Conservation (phyloP, 2,888 invertebrate genomes). For the Drosophila mettleri region DNA sequence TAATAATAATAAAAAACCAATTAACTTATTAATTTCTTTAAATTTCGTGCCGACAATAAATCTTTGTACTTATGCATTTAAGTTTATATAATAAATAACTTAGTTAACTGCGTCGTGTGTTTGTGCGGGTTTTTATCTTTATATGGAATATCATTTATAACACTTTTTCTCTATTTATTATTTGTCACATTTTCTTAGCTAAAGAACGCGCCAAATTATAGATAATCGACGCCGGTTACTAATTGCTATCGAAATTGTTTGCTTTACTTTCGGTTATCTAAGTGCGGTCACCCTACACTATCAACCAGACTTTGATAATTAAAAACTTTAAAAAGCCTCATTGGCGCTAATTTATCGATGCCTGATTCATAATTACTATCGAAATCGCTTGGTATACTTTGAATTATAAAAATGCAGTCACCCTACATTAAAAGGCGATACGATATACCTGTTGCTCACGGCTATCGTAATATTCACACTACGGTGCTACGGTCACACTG, state of each 20-base stretch:
- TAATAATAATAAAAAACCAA: conserved; percentile 50
- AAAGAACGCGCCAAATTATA: not conserved
- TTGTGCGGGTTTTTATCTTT: conserved; percentile 1
- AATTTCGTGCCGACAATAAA: conserved; percentile 59
- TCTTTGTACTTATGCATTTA: conserved; percentile 52
- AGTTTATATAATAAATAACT: conserved; percentile 40
- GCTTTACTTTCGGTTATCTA: not conserved
- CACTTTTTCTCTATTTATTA: not conserved
- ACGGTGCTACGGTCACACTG: conserved; percentile 8
- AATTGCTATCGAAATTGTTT: not conserved
- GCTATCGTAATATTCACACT: not conserved
- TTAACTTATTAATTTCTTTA: conserved; percentile 76
- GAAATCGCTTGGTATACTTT: not conserved
- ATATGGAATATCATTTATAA: not conserved
- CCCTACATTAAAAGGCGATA: too few relatives aligned
- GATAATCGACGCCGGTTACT: not conserved
- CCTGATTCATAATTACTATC: not conserved
- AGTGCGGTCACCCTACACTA: not conserved
- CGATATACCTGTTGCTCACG: not conserved
- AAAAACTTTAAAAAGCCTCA: not conserved
- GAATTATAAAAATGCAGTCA: not conserved
- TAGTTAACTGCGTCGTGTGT: conserved; percentile 39
- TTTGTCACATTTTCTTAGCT: not conserved
- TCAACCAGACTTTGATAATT: not conserved
- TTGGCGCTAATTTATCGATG: conserved; percentile 3